These are phyloP conservation scores for Dromaius novaehollandiae DNA, from an alignment of 2,113 vertebrate genomes.

Conservation along the genomic window DNA sequence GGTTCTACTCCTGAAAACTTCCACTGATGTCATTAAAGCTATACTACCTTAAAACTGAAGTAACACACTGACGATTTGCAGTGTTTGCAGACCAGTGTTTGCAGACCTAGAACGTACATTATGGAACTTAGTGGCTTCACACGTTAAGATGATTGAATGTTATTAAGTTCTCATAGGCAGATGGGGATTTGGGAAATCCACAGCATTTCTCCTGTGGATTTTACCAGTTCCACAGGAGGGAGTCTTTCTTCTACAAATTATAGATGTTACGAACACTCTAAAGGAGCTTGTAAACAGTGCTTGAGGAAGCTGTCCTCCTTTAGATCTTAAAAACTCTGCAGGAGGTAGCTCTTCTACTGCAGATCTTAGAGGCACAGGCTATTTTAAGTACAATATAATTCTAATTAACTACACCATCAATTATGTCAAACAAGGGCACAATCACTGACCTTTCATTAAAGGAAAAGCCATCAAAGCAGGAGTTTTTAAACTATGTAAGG, in stretches of 20 bases:
- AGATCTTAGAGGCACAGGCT: conserved; percentile 29
- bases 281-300: conserved; percentile 49
- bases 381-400: conserved; percentile 34
- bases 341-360: conserved; percentile 23
- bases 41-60: background rate
- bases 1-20: background rate
- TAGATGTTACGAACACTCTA: background rate
- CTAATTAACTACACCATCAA: conserved; percentile 61
- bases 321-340: conserved; percentile 52
- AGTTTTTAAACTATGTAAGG: background rate
- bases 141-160: background rate
- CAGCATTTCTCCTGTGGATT: conserved; percentile 30
- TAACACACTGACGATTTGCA: background rate
- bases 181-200: background rate
- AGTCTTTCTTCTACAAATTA: conserved; percentile 61
- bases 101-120: background rate
- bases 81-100: background rate
- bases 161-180: background rate
- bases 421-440: conserved; percentile 60
- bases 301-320: conserved; percentile 28
- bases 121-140: background rate
- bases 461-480: conserved; percentile 36
- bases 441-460: conserved; percentile 59
- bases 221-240: conserved; percentile 62
- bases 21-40: background rate